A percentile compares a stretch with the other conserved stretches of the same genome.
phyloP scores from a whole-genome alignment of 2,888 invertebrate genomes.

The Eristalinus sepulchralis region DNA sequence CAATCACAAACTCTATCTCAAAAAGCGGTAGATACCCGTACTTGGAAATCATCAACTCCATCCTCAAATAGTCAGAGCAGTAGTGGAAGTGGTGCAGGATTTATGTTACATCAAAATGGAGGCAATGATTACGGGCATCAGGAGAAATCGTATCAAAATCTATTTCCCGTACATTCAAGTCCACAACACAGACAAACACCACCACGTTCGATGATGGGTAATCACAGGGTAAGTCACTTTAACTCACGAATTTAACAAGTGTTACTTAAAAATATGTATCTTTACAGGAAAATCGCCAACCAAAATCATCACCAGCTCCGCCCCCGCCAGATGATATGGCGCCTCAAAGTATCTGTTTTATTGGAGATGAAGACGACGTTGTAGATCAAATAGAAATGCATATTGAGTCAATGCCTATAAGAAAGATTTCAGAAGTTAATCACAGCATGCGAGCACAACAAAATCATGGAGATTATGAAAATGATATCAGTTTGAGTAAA shows the following conservation, averaged over 20 bases:
- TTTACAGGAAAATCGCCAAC: constrained; percentile 74
- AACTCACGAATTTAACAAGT: no score
- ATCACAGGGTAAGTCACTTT: constrained; percentile 59
- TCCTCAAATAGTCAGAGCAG: constrained; percentile 74
- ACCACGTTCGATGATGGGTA: constrained; percentile 81
- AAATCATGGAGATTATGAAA: constrained; percentile 79
- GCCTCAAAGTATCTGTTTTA: constrained; percentile 95
- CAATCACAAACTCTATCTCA: constrained; percentile 77
- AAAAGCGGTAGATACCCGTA: constrained; percentile 79
- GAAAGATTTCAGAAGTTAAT: constrained; percentile 74
- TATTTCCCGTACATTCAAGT: constrained; percentile 83
- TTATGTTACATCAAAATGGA: constrained; percentile 87
- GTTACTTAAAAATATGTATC: no score
- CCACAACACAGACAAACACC: constrained; percentile 85
- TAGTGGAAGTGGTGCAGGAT: constrained; percentile 77
- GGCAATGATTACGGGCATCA: constrained; percentile 84
- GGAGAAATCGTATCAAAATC: constrained; percentile 81
- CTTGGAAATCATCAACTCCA: constrained; percentile 74
- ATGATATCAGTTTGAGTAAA: constrained; percentile 86
- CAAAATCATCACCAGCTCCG: constrained; percentile 73
- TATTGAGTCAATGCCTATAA: constrained; percentile 77
- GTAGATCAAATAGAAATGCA: constrained; percentile 80
- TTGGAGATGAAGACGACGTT: constrained; percentile 86
- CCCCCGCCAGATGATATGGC: constrained; percentile 93
- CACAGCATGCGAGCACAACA: constrained; percentile 43